Percentiles rank a stretch among this genome's conserved stretches.
phyloP scores from a whole-genome alignment of 2,113 vertebrate genomes.

The Litocranius walleri region DNA sequence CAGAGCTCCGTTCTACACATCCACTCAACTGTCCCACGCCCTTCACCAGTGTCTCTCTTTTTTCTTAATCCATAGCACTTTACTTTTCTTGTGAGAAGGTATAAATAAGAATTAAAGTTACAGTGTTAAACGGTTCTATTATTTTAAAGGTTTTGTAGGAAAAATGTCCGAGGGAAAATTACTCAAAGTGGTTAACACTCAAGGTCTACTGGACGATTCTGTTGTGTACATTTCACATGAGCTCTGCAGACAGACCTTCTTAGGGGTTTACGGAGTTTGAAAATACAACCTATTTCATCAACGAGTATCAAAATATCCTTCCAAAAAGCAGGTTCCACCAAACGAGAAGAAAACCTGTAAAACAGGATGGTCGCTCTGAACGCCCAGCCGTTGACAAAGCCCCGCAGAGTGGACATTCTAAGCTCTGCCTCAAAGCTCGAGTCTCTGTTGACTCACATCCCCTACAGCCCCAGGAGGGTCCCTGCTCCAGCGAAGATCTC shows the following conservation, averaged over 20 bases:
- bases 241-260: neutral
- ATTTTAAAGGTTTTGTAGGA: neutral
- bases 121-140: neutral
- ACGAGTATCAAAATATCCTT: neutral
- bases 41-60: neutral
- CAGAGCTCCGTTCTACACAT: neutral
- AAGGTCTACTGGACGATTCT: neutral
- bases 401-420: fast-evolving
- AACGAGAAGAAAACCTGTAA: neutral
- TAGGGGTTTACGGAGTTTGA: neutral
- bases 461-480: neutral
- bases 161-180: neutral
- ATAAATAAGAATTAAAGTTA: neutral
- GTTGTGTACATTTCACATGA: neutral
- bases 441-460: no score
- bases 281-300: neutral
- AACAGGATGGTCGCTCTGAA: neutral
- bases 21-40: neutral
- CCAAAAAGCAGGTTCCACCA: neutral
- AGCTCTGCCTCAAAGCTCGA: neutral
- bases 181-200: neutral
- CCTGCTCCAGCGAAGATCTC: neutral
- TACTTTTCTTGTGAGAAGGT: neutral
- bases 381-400: neutral
- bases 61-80: neutral